These are phyloP conservation scores for Bombus impatiens DNA, from an alignment of 1,140 invertebrate genomes.

Conservation along the genomic window DNA sequence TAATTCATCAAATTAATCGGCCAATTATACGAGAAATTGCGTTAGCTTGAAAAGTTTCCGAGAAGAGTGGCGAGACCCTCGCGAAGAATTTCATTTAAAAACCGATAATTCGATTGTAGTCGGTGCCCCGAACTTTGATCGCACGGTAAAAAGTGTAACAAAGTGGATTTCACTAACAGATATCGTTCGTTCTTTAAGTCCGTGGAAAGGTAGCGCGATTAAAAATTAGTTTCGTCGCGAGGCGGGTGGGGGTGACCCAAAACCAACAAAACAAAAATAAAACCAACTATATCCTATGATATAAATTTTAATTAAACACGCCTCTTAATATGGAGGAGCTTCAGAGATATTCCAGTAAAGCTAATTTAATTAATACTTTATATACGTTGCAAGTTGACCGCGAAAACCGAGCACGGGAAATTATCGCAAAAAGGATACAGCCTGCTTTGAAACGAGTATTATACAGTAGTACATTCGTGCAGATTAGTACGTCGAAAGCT, in stretches of 20 bases:
- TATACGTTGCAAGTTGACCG: not conserved
- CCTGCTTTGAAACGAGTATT: not conserved
- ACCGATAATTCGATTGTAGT: constrained; percentile 51
- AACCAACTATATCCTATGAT: not conserved
- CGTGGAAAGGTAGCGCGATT: too few species aligned
- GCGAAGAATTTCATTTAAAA: constrained; percentile 59
- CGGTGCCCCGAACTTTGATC: constrained; percentile 41
- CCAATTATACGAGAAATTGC: constrained; percentile 45
- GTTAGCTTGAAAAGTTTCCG: constrained; percentile 48
- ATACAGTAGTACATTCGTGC: too few species aligned
- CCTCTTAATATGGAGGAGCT: not conserved
- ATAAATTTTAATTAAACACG: constrained; percentile 41
- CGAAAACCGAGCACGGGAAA: not conserved
- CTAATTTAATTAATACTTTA: constrained; percentile 41
- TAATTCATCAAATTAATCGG: constrained; percentile 49
- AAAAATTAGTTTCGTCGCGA: not conserved
- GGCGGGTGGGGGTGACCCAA: too few species aligned
- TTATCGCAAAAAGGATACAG: not conserved
- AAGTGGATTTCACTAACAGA: constrained; percentile 32
- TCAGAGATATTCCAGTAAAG: not conserved
- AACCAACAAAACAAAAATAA: too few species aligned
- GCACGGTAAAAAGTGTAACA: constrained; percentile 8
- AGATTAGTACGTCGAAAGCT: too few species aligned
- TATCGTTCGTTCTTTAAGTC: constrained; percentile 13
- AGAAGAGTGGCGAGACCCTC: constrained; percentile 13